A percentile compares a stretch with the other conserved stretches of the same genome.
Conservation (phyloP, 1,140 invertebrate species). For the Bursaphelenchus mucronatus region DNA sequence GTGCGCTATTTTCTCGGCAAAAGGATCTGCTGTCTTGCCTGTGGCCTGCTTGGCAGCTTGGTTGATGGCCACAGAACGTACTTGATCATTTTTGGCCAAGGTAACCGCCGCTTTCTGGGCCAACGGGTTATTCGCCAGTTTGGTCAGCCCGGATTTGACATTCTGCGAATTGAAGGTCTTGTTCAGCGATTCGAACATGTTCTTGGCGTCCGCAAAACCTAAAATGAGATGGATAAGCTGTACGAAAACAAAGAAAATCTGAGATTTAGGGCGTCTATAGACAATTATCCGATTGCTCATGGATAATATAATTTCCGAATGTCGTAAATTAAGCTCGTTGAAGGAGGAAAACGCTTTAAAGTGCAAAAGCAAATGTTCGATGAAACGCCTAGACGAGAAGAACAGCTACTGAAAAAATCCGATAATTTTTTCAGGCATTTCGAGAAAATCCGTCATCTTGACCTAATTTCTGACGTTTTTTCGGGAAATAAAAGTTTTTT, state of each 20-base stretch:
- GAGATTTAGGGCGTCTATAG: not conserved
- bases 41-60: conserved; percentile 27
- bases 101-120: conserved; percentile 32
- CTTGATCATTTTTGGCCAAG: conserved; percentile 42
- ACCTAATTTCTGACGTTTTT: too few relatives aligned
- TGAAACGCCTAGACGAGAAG: too few relatives aligned
- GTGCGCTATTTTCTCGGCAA: conserved; percentile 12
- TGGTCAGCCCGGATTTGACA: conserved; percentile 16
- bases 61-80: conserved; percentile 37
- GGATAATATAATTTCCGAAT: too few relatives aligned
- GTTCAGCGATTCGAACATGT: conserved; percentile 20
- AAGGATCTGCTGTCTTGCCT: conserved; percentile 4
- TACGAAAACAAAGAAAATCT: not conserved
- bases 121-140: conserved; percentile 31
- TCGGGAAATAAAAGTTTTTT: too few relatives aligned
- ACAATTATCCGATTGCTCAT: too few relatives aligned
- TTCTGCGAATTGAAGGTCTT: conserved; percentile 33
- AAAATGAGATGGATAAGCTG: conserved; percentile 2
- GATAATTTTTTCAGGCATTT: too few relatives aligned
- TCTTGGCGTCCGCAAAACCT: conserved; percentile 24
- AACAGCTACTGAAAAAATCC: too few relatives aligned
- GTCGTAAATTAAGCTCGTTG: too few relatives aligned
- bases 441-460: too few relatives aligned
- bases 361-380: too few relatives aligned
- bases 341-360: too few relatives aligned